Evolutionary conservation across 2,113 vertebrate species (phyloP).

Genomic region (Symphodus melops): DNA sequence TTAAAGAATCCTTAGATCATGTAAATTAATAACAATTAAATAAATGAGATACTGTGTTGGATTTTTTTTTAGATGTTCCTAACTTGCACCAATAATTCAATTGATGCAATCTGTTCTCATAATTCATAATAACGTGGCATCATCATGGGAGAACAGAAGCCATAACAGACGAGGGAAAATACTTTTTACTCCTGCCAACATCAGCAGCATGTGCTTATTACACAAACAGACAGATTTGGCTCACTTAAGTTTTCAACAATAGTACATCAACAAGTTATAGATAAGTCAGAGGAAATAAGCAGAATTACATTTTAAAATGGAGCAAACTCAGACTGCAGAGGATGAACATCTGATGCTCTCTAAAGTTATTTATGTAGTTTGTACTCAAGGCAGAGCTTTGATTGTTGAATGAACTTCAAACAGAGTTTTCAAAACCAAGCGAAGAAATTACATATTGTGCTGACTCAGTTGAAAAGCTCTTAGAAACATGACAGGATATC

Average conservation of each 20-base stretch:
- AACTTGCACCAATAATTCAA: not conserved
- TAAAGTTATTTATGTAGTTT: not conserved
- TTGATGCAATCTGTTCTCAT: not conserved
- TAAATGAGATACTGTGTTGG: no score
- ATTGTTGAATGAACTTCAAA: no score
- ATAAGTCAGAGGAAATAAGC: no score
- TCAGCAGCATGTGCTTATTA: not conserved
- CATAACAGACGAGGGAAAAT: not conserved
- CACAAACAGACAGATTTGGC: no score
- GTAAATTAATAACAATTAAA: no score
- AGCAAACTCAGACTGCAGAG: not conserved
- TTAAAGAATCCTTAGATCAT: no score
- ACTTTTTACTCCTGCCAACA: not conserved
- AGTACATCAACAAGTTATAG: not conserved
- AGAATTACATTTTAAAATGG: no score
- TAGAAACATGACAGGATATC: no score
- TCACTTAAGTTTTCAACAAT: not conserved
- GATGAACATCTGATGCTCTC: not conserved
- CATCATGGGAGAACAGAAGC: conserved; percentile 12
- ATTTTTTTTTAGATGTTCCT: no score
- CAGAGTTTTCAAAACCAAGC: not conserved
- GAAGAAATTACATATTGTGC: not conserved
- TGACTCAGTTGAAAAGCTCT: no score
- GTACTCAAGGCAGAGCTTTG: no score
- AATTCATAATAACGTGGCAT: conserved; percentile 27